Conservation (phyloP, 2,113 vertebrate genomes). For the Varanus komodoensis region DNA sequence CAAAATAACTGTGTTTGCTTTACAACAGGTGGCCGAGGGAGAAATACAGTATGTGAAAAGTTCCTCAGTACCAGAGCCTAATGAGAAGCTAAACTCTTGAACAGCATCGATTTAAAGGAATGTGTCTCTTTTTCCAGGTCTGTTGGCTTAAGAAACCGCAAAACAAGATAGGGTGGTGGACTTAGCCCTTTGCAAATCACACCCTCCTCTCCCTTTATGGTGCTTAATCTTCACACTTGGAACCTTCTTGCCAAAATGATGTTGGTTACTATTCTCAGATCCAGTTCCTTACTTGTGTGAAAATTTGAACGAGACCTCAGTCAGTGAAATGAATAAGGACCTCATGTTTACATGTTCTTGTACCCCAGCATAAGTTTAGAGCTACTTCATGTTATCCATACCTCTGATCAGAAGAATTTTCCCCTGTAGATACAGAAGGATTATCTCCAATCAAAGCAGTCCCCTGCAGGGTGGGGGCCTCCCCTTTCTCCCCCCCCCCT, state of each 20-base stretch:
- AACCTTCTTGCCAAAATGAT: background rate
- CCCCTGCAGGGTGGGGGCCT: background rate
- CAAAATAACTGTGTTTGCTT: background rate
- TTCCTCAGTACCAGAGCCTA: background rate
- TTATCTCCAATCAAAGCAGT: no score
- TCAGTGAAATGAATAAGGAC: no score
- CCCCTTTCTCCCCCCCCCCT: background rate
- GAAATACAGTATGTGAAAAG: background rate
- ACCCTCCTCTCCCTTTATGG: background rate
- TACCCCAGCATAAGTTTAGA: no score
- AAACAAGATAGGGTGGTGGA: conserved; percentile 9
- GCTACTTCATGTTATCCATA: no score
- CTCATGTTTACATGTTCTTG: no score
- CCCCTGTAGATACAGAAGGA: no score
- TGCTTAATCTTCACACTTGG: background rate
- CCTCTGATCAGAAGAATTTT: no score
- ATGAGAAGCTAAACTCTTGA: background rate
- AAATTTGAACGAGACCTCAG: no score
- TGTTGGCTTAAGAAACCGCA: background rate
- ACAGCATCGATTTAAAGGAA: background rate
- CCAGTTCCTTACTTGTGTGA: no score
- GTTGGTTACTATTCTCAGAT: no score
- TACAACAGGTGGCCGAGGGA: background rate
- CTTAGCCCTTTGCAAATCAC: conserved; percentile 3
- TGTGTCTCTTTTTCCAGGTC: background rate